Percentiles rank a stretch among this genome's conserved stretches.
These are phyloP conservation scores for Sphinx pinastri DNA, from an alignment of 2,888 invertebrate genomes.

Conservation along the genomic window DNA sequence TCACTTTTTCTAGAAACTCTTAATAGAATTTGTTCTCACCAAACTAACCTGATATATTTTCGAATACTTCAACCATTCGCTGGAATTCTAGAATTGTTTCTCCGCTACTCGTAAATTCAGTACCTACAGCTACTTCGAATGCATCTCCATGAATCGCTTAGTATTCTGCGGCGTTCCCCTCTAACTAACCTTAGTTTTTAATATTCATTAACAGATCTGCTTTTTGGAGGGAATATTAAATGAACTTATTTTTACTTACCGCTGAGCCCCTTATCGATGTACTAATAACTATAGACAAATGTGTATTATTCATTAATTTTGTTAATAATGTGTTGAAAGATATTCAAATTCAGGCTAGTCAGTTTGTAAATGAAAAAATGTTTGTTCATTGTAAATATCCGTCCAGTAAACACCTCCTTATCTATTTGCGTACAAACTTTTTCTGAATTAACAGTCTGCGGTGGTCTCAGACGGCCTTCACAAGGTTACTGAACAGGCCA, in stretches of 20 bases:
- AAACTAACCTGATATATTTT: no score
- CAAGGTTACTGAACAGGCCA: constrained; percentile 18
- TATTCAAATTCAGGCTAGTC: background rate
- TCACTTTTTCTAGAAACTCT: no score
- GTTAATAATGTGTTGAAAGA: background rate
- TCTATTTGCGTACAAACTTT: constrained; percentile 5
- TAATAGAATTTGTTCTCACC: no score
- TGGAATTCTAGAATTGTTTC: background rate
- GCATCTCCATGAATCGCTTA: background rate
- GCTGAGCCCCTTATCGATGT: background rate
- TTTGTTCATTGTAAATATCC: background rate
- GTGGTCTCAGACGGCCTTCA: constrained; percentile 14
- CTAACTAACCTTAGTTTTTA: constrained; percentile 6
- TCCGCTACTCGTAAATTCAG: background rate
- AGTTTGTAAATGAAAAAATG: background rate
- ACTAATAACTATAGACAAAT: background rate
- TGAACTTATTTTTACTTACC: background rate
- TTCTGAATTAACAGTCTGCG: constrained; percentile 9
- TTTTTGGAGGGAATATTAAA: background rate
- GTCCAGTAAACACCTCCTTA: background rate
- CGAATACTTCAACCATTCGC: no score
- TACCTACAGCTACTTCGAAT: background rate
- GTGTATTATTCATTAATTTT: background rate
- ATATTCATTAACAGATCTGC: background rate
- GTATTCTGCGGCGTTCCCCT: background rate